Base-by-base conservation (phyloP, 2,113 vertebrate species). In the Asarcornis scutulata region DNA sequence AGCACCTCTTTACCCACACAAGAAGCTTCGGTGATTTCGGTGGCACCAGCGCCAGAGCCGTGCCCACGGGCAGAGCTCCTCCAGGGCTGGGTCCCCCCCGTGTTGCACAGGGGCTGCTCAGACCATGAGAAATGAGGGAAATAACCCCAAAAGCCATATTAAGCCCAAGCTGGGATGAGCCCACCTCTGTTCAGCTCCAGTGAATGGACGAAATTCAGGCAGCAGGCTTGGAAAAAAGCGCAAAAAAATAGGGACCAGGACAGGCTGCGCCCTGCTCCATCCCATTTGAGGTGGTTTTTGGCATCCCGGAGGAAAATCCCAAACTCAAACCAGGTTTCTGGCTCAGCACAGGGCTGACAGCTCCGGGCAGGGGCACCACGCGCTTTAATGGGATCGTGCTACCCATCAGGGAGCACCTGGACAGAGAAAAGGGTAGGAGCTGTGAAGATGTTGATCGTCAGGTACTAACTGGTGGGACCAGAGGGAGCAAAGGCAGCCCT, bases 371-470 rank as follows among this genome's bases (percentile, higher is more conserved):
- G 4, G 40, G 58, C 60, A 79, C 11, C 29, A 55, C 13, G 17
- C 2, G 2, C 0, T 0, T 26, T 53, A 62, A 31, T 1, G n/a
- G 42, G 17, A 6, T 0, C 0, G 0, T 1, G 1, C 17, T 73
- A 66, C 52, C 76, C 81, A 18, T 5, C 38, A 8, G 55, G 23
- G 17, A 55, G 27, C 6, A 16, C 52, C 69, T 69, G 16, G 78
- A 62, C 53, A 74, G 20, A 4, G 22, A 60, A 73, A 93, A 86
- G 2, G 13, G 10, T 48, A 74, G 26, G 15, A 69, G 20, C 4
- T 52, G n/a, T 22, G 59, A 93, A 62, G 50, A 36, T 6, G 53
- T 50, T 2, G 1, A 44, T 53, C 21, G n/a, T 4, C 21, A 56
- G 0, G 1, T 15, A 58, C 31, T n/a, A 62, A 80, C 6, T 3